Evolutionary conservation across 2,113 vertebrate genomes (phyloP), one percentile per base, ranked within the genome.

Genomic region (Brienomyrus brachyistius): DNA sequence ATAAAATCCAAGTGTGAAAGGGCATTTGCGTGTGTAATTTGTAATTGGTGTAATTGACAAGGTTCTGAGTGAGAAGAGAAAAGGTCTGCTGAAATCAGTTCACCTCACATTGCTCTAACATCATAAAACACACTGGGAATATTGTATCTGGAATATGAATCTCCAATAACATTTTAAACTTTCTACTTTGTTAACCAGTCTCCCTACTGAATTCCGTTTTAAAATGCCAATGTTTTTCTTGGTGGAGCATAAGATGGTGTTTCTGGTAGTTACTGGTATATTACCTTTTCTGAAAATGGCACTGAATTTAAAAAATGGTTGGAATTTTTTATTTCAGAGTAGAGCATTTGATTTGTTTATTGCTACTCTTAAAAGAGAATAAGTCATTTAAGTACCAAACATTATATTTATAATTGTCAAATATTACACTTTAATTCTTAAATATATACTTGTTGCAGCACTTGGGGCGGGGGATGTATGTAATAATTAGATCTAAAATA

Each of bases 21-120:
- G 35, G 52, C 54, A 45, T 43, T 62, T 27, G 21, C 66, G 40
- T 88, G 56, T 47, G 87, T 66, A 88, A 88, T 45, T 80, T 92
- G 89, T 88, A 54, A 21, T 89, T 89, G 31, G 5, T 89, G 35
- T 89, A n/a, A 13, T n/a, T 85, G 43, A 51, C 35, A 87, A 59
- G 95, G 95, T 96, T 96, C 95, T 96, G 95, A 95, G 92, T 96
- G 96, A 96, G 96, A 96, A 96, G 96, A 96, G 96, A 96, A 96
- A 96, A 93, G 91, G 89, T 91, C 91, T 70, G 90, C 90, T 91
- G 91, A 92, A 80, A 92, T 93, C 91, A 91, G 90, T 90, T 92
- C 90, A 89, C 86, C 89, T 87, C 88, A 50, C 45, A 31, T 88
- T 13, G 21, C 51, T 52, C n/a, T 90, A 54, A 89, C 48, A 3